Base-by-base conservation (phyloP, 2,113 vertebrate species). In the Ploceus nigricollis region DNA sequence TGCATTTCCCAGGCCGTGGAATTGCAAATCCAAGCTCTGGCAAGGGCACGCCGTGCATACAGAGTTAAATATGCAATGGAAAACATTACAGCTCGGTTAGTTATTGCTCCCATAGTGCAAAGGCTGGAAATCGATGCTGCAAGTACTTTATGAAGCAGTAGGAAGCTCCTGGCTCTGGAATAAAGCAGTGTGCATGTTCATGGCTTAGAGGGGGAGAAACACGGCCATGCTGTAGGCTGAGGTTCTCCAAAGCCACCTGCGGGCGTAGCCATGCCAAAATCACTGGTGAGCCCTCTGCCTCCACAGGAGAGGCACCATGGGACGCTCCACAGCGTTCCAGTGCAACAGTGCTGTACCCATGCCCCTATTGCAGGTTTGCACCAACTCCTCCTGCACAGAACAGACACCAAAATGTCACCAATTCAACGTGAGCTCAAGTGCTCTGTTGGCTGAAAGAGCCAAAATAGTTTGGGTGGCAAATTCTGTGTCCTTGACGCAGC, bases 301-400 rank as follows among this genome's bases (percentile, higher is more conserved):
- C 44, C 37, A 9, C 0, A 1, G 57, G 39, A 84, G 27, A 51
- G 13, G 30, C 11, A 7, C 45, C 35, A n/a, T 0, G 0, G 66
- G 37, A 23, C 40, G 54, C 37, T 63, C 42, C 20, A 6, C 3
- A 8, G 39, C 3, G 0, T 22, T 63, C 72, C 56, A 19, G 18
- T 19, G 51, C 35, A 19, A 40, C 30, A 37, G 19, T 31, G 75
- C 47, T 19, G 28, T 20, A 37, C 15, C 65, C 0, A 0, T 37
- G 15, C 6, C 48, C 30, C 20, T 1, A 0, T 8, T 33, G 35
- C 40, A 82, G 28, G 42, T 75, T 84, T 70, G 70, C 50, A 81
- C 11, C 47, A 64, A 23, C 42, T 81, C 25, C 20, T 57, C 42
- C 42, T 57, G 31, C 42, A 37, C 25, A n/a, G 78, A 66, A 44